Evolutionary conservation across 2,888 invertebrate genomes (phyloP).

Genomic region (Pomacea canaliculata): DNA sequence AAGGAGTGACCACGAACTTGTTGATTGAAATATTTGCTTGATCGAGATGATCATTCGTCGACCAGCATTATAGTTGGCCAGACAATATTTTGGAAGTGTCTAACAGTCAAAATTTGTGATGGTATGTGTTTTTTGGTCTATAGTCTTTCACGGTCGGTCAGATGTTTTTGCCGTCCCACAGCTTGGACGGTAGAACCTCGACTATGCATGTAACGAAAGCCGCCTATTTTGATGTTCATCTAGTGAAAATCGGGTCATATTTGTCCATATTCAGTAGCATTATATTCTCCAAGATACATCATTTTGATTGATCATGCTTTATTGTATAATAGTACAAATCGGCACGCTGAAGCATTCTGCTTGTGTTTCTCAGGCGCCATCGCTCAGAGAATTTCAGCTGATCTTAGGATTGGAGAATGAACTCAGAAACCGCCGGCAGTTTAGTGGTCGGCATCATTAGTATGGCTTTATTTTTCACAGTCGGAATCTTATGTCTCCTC

Average conservation of each 20-base stretch:
- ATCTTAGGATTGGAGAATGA: too few relatives aligned
- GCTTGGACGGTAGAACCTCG: background rate
- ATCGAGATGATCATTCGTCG: constrained; percentile 18
- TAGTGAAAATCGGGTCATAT: background rate
- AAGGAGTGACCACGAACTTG: constrained; percentile 11
- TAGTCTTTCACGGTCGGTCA: constrained; percentile 9
- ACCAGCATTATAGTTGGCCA: constrained; percentile 14
- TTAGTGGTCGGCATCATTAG: too few relatives aligned
- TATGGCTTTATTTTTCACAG: too few relatives aligned
- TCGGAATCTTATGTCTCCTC: too few relatives aligned
- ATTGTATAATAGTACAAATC: too few relatives aligned
- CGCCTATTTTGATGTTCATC: background rate
- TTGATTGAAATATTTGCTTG: constrained; percentile 10
- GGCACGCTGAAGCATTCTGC: too few relatives aligned
- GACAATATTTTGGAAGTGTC: constrained; percentile 5
- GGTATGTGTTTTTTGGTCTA: constrained; percentile 14
- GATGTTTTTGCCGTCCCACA: constrained; percentile 26
- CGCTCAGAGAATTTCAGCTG: too few relatives aligned
- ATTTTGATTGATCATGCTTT: too few relatives aligned
- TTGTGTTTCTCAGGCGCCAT: too few relatives aligned
- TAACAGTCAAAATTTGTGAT: constrained; percentile 11
- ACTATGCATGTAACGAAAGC: background rate
- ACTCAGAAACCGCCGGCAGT: too few relatives aligned
- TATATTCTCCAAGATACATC: too few relatives aligned
- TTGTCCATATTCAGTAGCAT: too few relatives aligned